Conservation (phyloP, 2,113 vertebrate genomes). For the Nothocercus nigrocapillus region DNA sequence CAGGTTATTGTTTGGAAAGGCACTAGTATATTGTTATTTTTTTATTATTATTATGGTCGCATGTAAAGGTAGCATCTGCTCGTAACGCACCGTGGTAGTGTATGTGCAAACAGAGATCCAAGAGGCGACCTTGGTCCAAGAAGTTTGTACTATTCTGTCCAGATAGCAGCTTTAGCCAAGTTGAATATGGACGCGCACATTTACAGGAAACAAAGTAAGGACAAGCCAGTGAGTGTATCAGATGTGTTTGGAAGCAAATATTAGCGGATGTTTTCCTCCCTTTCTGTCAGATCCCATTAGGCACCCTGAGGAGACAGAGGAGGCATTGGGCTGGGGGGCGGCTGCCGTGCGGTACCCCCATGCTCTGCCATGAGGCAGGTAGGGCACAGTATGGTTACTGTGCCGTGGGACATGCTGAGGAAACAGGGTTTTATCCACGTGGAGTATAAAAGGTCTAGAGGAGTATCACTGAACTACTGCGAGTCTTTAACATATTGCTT, state of each 20-base stretch:
- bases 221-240: not conserved
- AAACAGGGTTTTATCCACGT: not conserved
- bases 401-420: not conserved
- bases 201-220: not conserved
- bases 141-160: not conserved
- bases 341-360: not conserved
- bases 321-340: not conserved
- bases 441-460: not conserved
- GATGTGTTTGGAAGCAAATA: not conserved
- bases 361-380: not conserved
- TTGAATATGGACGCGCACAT: not conserved
- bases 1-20: not conserved
- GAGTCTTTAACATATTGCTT: not conserved
- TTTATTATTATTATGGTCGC: not conserved
- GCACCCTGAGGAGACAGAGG: not conserved
- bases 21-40: not conserved
- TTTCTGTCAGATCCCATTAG: not conserved
- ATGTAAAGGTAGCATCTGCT: not conserved
- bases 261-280: not conserved
- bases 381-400: not conserved
- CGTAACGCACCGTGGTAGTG: not conserved
- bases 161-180: not conserved
- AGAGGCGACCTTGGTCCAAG: not conserved
- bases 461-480: fast-evolving
- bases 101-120: not conserved